Conservation (phyloP, 1,140 invertebrate species). For the Lethrus apterus region DNA sequence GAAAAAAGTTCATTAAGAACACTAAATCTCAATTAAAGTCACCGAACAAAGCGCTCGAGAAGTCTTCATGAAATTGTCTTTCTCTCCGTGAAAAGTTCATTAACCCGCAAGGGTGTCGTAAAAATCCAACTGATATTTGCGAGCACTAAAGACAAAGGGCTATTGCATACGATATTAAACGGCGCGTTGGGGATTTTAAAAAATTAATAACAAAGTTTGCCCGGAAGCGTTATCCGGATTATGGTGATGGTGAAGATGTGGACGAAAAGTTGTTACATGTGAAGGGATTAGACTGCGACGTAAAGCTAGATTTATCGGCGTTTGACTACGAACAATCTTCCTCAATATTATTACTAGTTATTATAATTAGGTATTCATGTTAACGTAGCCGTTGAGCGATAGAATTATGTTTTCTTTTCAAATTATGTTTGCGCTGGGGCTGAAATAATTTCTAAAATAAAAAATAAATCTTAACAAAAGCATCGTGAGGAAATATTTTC, state of each 20-base stretch:
- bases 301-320: too few species aligned
- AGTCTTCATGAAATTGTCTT: conserved; percentile 2
- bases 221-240: conserved; percentile 18
- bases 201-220: conserved; percentile 20
- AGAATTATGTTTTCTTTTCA: too few species aligned
- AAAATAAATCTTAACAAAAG: too few species aligned
- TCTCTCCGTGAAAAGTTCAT: conserved; percentile 18
- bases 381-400: too few species aligned
- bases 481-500: too few species aligned
- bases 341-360: too few species aligned
- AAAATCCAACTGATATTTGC: conserved; percentile 13
- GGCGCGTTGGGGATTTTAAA: conserved; percentile 15
- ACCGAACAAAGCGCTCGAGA: neutral
- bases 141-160: conserved; percentile 2
- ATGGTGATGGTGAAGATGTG: neutral
- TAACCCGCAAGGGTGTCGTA: conserved; percentile 15
- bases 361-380: too few species aligned
- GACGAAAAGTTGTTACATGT: conserved; percentile 6
- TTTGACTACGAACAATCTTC: too few species aligned
- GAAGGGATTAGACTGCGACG: too few species aligned
- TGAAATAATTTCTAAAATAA: too few species aligned
- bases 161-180: conserved; percentile 17
- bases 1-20: neutral
- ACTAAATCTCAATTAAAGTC: conserved; percentile 8
- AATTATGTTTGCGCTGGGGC: too few species aligned